Conservation (phyloP, 2,888 invertebrate species). For the Drosophila phalerata region DNA sequence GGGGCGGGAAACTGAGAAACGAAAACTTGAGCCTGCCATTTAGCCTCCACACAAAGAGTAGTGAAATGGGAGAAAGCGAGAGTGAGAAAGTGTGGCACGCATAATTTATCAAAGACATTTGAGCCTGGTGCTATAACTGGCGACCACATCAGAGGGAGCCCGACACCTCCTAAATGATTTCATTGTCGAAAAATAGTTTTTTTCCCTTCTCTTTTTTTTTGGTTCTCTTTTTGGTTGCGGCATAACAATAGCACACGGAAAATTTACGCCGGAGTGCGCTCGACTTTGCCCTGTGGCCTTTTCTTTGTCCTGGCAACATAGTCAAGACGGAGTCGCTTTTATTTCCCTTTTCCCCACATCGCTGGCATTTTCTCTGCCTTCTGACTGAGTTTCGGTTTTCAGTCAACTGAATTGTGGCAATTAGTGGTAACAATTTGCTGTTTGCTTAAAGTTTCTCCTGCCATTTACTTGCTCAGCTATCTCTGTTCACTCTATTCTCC, state of each 20-base stretch:
- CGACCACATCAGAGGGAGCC: slow-evolving; percentile 18
- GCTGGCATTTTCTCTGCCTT: background rate
- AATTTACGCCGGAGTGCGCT: slow-evolving; percentile 44
- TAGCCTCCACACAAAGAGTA: slow-evolving; percentile 1
- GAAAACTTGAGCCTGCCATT: slow-evolving; percentile 39
- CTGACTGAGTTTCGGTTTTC: slow-evolving; percentile 29
- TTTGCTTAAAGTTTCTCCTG: slow-evolving; percentile 68
- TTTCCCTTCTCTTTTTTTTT: background rate
- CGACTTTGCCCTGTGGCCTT: slow-evolving; percentile 39
- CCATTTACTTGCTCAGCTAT: slow-evolving; percentile 28
- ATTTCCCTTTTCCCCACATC: background rate
- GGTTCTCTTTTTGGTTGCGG: background rate
- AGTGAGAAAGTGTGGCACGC: slow-evolving; percentile 7
- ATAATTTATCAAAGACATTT: slow-evolving; percentile 75
- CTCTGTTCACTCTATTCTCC: background rate
- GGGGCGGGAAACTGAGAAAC: background rate
- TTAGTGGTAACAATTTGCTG: slow-evolving; percentile 79
- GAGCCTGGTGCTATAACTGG: slow-evolving; percentile 45
- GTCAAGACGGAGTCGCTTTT: background rate
- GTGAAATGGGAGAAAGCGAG: background rate
- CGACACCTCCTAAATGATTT: slow-evolving; percentile 74
- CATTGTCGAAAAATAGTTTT: slow-evolving; percentile 67
- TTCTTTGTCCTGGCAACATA: slow-evolving; percentile 18
- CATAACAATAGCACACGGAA: slow-evolving; percentile 53
- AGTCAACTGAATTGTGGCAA: slow-evolving; percentile 72